Evolutionary conservation across 2,113 vertebrate species (phyloP), one percentile per base, ranked within the genome.

Genomic region (Pitta sordida): DNA sequence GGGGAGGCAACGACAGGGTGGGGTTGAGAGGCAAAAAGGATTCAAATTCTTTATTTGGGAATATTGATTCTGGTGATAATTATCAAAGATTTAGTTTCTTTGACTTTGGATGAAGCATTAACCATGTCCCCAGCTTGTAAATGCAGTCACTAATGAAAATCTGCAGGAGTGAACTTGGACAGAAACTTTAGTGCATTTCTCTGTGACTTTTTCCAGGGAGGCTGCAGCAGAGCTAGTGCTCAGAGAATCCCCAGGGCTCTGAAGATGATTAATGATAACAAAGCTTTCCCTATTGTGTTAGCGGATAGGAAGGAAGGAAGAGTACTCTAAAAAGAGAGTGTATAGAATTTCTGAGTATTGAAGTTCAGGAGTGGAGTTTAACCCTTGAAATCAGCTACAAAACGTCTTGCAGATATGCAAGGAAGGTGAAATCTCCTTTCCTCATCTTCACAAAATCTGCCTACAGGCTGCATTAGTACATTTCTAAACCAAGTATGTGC

Each of bases 231-330:
- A 48, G 39, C 80, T 71, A 11, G 39, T 74, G 56, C 92, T 91
- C 90, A 13, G 81, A 58, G 80, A 93, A 44, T 90, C 93, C 93
- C 95, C 39, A 71, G 86, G 85, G 94, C 80, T 86, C 90, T 22
- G 34, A 55, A 83, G 94, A 91, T 96, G 94, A 97, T 96, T 93
- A 85, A 96, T 95, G 93, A 88, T 83, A 81, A 70, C 26, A 65
- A 95, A 96, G 77, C 94, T 96, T 91, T 96, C 95, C 88, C 95
- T 93, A 97, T 94, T 97, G 97, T 97, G 95, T 86, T 81, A 70
- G 90, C 2, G 1, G 90, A 91, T 94, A 96, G 96, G 97, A 94
- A 97, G 97, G 97, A 97, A 97, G 96, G 96, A 97, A 98, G 96
- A 96, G 70, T 84, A 69, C 94, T 96, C 88, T 91, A 83, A 93